Percentiles rank a stretch among this genome's conserved stretches.
Conservation (phyloP, 2,888 invertebrate species). For the Drosophila eohydei region DNA sequence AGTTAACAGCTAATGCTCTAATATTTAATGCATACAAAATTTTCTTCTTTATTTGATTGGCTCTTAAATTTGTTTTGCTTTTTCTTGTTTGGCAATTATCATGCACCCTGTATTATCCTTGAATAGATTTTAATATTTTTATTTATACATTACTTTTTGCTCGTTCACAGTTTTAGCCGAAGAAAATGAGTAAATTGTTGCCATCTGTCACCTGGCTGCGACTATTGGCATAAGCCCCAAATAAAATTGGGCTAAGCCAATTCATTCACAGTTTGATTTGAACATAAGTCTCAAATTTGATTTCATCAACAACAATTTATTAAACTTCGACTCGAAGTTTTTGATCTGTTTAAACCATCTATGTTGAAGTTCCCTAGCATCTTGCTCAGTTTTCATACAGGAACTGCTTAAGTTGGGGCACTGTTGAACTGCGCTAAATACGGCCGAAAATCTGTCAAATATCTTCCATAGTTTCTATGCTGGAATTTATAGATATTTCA, state of each 20-base stretch:
- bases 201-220: too few relatives aligned
- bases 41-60: slow-evolving; percentile 42
- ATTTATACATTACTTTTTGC: not conserved
- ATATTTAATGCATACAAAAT: slow-evolving; percentile 26
- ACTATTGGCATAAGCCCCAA: too few relatives aligned
- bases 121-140: slow-evolving; percentile 6
- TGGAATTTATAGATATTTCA: not conserved
- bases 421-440: not conserved
- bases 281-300: too few relatives aligned
- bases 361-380: too few relatives aligned
- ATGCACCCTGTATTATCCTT: slow-evolving; percentile 75
- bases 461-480: not conserved
- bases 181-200: too few relatives aligned
- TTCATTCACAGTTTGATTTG: too few relatives aligned
- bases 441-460: not conserved
- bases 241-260: too few relatives aligned
- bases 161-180: not conserved
- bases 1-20: slow-evolving; percentile 28
- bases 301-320: too few relatives aligned
- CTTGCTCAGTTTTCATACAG: not conserved
- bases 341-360: too few relatives aligned
- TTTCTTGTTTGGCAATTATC: slow-evolving; percentile 52
- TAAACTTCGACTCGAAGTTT: too few relatives aligned
- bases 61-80: slow-evolving; percentile 2
- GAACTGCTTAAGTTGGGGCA: too few relatives aligned